Base-by-base conservation (phyloP, 2,113 vertebrate species). In the Hassar affinis region DNA sequence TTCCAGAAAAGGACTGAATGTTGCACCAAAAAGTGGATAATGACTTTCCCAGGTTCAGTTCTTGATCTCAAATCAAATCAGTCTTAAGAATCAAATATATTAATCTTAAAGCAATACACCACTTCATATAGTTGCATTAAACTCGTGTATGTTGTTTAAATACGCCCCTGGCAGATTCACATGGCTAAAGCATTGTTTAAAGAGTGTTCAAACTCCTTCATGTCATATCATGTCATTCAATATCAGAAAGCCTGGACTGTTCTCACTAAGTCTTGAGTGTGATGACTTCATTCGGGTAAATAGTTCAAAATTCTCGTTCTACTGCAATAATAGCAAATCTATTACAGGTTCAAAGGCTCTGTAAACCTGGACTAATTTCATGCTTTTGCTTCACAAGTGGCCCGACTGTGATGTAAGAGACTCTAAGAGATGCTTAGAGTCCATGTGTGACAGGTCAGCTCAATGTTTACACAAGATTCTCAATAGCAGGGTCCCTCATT, bases 311-410 rank as follows among this genome's bases (percentile, higher is more conserved):
- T 83, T 81, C 85, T 91, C 84, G 85, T 87, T 86, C 87, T 86
- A 25, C 82, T 86, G 81, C 87, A 87, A 87, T 89, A 87, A 89
- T 87, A 92, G 89, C 89, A 84, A 75, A 87, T 90, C 89, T 87
- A 88, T 93, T 90, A 87, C 81, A 87, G 86, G 86, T 87, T 86
- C 85, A 91, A 89, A 89, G 83, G 45, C 84, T 71, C 72, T 72
- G 62, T 56, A 74, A 88, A 87, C 88, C 80, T 82, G 80, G 69
- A 64, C 77, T 75, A 84, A 78, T 78, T 86, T 75, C 86, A 45
- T 86, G 74, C 76, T 87, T 64, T 82, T 89, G 89, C 92, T 90
- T 87, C 62, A 38, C 68, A 71, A 88, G 61, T 86, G 84, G 87
- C 81, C 78, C 1, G 51, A n/a, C 83, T 86, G 86, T 90, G 86